phyloP scores from a whole-genome alignment of 1,140 invertebrate genomes.

The Schlechtendalia chinensis region DNA sequence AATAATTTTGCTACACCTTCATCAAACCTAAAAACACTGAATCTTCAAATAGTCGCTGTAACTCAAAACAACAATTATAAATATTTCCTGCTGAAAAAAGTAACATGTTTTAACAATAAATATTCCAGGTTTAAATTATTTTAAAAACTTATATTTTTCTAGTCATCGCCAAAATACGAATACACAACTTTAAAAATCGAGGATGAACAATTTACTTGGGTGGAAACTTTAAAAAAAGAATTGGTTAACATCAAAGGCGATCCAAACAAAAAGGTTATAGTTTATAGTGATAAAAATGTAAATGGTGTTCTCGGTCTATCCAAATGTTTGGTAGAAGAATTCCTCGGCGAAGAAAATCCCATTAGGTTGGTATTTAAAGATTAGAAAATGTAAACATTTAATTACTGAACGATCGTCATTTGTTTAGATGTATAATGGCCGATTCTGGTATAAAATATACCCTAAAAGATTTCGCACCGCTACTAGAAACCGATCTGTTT shows the following conservation, averaged over 20 bases:
- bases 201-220: constrained; percentile 9
- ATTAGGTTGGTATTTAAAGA: neutral
- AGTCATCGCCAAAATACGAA: constrained; percentile 15
- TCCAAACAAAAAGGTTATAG: neutral
- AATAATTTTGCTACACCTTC: neutral
- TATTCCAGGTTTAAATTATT: neutral
- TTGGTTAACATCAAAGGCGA: neutral
- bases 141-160: neutral
- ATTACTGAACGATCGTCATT: neutral
- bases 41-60: constrained; percentile 18
- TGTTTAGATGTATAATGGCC: neutral
- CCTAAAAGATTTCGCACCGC: neutral
- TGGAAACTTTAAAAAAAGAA: constrained; percentile 9
- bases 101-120: neutral
- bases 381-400: neutral
- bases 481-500: constrained; percentile 20
- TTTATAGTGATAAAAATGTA: constrained; percentile 26
- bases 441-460: constrained; percentile 27
- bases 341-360: constrained; percentile 8
- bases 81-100: constrained; percentile 28
- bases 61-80: neutral
- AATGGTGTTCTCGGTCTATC: constrained; percentile 37
- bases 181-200: constrained; percentile 22
- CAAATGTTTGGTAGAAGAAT: constrained; percentile 42
- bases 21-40: neutral